Conservation (phyloP, 2,888 invertebrate genomes). For the Eledona agricola region DNA sequence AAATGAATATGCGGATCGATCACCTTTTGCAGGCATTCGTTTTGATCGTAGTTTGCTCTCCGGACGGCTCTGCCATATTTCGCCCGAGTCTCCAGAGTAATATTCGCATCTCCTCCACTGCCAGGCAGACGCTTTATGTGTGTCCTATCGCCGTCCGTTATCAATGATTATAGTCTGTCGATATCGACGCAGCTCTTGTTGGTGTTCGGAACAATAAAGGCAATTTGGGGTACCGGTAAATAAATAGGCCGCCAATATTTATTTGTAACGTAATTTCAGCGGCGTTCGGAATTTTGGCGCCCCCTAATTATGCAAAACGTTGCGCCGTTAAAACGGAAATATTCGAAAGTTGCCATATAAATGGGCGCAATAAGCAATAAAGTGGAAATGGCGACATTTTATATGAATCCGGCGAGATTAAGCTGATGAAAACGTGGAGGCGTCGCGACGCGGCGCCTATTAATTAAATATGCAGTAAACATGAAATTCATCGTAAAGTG, state of each 20-base stretch:
- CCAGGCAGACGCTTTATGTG: conserved; percentile 54
- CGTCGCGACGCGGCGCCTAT: conserved; percentile 48
- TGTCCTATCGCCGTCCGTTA: conserved; percentile 55
- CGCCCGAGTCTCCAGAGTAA: conserved; percentile 57
- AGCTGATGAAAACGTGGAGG: conserved; percentile 50
- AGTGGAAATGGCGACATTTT: conserved; percentile 39
- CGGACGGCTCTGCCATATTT: conserved; percentile 55
- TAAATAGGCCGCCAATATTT: conserved; percentile 21
- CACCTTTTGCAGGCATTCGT: conserved; percentile 25
- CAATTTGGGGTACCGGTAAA: conserved; percentile 11
- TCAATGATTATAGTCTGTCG: conserved; percentile 59
- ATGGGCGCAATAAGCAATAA: conserved; percentile 40
- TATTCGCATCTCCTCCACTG: conserved; percentile 57
- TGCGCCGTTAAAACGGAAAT: conserved; percentile 32
- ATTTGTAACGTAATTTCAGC: conserved; percentile 25
- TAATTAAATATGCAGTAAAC: conserved; percentile 61
- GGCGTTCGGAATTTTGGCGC: conserved; percentile 31
- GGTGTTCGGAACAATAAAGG: conserved; percentile 21
- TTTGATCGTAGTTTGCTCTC: conserved; percentile 28
- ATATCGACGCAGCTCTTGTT: conserved; percentile 47
- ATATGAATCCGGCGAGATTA: conserved; percentile 40
- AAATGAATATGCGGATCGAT: conserved; percentile 26
- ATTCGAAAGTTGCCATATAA: conserved; percentile 41
- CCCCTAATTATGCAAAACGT: conserved; percentile 36
- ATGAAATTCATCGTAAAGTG: conserved; percentile 59